These are phyloP conservation scores for Phragmatobia fuliginosa DNA, from an alignment of 2,888 invertebrate species.

Conservation along the genomic window DNA sequence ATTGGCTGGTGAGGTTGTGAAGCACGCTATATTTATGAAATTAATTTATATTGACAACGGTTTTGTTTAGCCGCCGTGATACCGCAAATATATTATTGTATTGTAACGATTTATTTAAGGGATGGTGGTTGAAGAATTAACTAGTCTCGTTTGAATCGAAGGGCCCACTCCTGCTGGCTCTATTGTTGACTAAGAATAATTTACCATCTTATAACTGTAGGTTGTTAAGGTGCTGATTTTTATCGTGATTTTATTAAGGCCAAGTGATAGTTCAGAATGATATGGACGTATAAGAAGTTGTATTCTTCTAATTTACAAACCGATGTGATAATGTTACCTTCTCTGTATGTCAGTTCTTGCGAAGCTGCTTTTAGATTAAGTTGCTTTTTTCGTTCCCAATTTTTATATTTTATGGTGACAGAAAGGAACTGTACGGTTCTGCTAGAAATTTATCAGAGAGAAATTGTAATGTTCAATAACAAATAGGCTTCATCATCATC, in stretches of 20 bases:
- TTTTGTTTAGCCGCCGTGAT: constrained; percentile 21
- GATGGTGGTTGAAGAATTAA: constrained; percentile 23
- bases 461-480: no score
- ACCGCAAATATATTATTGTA: constrained; percentile 15
- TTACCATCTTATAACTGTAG: neutral
- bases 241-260: neutral
- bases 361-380: no score
- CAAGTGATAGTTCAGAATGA: neutral
- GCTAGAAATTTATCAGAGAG: no score
- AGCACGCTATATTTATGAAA: constrained; percentile 36
- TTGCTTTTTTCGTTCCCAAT: no score
- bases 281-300: neutral
- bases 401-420: no score
- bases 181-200: constrained; percentile 2
- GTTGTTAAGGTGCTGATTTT: constrained; percentile 13
- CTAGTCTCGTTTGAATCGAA: constrained; percentile 17
- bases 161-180: constrained; percentile 4
- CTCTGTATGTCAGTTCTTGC: no score
- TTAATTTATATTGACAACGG: constrained; percentile 18
- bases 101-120: constrained; percentile 8
- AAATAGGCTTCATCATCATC: no score
- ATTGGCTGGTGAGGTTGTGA: constrained; percentile 66
- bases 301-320: no score
- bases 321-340: no score
- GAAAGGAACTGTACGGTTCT: no score